Conservation (phyloP, 2,797 vertebrate genomes). For the Sebastes vulpes region DNA sequence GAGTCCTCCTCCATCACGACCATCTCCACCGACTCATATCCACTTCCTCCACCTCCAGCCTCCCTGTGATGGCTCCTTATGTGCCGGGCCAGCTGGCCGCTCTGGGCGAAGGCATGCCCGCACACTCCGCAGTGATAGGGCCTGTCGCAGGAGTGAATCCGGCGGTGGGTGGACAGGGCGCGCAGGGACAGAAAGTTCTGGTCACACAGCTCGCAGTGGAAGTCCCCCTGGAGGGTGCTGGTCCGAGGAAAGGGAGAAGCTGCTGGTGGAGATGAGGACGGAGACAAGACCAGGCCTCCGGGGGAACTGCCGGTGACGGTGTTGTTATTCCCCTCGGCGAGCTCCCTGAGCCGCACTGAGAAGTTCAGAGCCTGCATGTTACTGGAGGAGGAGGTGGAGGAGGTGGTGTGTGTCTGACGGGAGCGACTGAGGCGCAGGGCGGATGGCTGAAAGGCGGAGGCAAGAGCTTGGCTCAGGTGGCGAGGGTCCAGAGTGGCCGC, state of each 20-base stretch:
- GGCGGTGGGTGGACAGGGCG: constrained; percentile 88
- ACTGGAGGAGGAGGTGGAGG: constrained; percentile 17
- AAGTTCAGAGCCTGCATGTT: constrained; percentile 83
- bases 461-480: constrained; percentile 78
- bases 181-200: constrained; percentile 88
- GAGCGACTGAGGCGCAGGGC: constrained; percentile 48
- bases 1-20: constrained; percentile 62
- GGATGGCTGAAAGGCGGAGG: constrained; percentile 80
- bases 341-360: constrained; percentile 83
- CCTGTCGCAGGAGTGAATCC: constrained; percentile 84
- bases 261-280: constrained; percentile 80
- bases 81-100: constrained; percentile 86
- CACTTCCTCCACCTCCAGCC: constrained; percentile 26
- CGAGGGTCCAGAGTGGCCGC: constrained; percentile 80
- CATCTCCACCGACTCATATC: constrained; percentile 56
- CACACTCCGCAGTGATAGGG: constrained; percentile 88
- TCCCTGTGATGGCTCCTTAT: constrained; percentile 83
- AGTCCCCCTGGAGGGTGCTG: constrained; percentile 42
- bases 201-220: constrained; percentile 84
- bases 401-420: constrained; percentile 50
- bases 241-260: constrained; percentile 81
- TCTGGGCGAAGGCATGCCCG: constrained; percentile 83
- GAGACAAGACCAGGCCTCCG: constrained; percentile 72
- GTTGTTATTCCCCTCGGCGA: constrained; percentile 78
- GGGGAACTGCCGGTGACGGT: constrained; percentile 29